These are phyloP conservation scores for Melikaiella ostensackeni DNA, from an alignment of 2,888 invertebrate genomes.

Conservation along the genomic window DNA sequence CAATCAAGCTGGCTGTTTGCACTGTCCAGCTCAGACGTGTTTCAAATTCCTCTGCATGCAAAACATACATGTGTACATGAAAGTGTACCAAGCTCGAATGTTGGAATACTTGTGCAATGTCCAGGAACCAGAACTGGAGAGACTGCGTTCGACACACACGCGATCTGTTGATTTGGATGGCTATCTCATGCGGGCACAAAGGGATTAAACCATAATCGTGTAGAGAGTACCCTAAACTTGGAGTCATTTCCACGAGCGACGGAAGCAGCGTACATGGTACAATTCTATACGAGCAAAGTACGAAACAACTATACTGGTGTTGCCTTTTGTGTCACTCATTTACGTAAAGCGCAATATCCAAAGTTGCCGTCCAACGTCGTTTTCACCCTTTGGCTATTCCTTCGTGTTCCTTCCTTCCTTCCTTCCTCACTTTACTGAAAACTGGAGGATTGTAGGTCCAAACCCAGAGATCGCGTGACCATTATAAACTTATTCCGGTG, in stretches of 20 bases:
- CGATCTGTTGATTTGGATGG: neutral
- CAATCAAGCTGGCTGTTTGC: constrained; percentile 32
- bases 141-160: constrained; percentile 10
- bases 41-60: constrained; percentile 9
- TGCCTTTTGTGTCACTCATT: constrained; percentile 9
- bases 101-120: constrained; percentile 7
- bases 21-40: constrained; percentile 23
- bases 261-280: neutral
- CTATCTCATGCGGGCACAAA: constrained; percentile 23
- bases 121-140: constrained; percentile 7
- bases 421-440: constrained; percentile 1
- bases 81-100: constrained; percentile 32
- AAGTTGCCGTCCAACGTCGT: constrained; percentile 12
- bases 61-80: constrained; percentile 33
- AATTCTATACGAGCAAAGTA: neutral
- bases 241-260: neutral
- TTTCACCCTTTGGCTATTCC: constrained; percentile 12
- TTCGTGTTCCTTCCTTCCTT: neutral
- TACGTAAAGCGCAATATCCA: constrained; percentile 20
- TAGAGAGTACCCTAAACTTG: constrained; percentile 7
- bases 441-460: neutral
- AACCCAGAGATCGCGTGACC: constrained; percentile 29
- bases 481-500: constrained; percentile 24
- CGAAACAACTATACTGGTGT: neutral
- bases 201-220: constrained; percentile 26